Percentiles rank a stretch among this genome's conserved stretches.
These are phyloP conservation scores for Apamea anceps DNA, from an alignment of 2,888 invertebrate species.

Conservation along the genomic window DNA sequence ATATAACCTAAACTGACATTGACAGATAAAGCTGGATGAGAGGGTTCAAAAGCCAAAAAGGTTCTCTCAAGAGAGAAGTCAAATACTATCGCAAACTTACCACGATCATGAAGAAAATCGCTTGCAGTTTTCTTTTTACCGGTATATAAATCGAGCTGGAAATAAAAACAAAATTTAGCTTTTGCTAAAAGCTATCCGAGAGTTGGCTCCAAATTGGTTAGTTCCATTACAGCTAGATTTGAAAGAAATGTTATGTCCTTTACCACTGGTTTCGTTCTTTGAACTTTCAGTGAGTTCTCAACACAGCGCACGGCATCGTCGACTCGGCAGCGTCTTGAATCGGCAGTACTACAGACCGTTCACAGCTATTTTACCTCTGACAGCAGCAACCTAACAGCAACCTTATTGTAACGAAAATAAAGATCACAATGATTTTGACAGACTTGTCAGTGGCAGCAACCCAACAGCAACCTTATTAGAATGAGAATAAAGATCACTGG, in stretches of 20 bases:
- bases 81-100: conserved; percentile 18
- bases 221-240: conserved; percentile 80
- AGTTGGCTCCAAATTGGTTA: conserved; percentile 81
- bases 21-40: not conserved
- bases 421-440: not conserved
- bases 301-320: not conserved
- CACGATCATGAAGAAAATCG: conserved; percentile 28
- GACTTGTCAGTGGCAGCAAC: not conserved
- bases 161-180: conserved; percentile 75
- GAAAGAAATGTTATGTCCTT: conserved; percentile 73
- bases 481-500: not conserved
- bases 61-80: not conserved
- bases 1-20: conserved; percentile 3
- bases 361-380: not conserved
- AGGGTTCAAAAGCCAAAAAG: not conserved
- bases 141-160: conserved; percentile 46
- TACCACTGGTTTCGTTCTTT: conserved; percentile 64
- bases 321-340: not conserved
- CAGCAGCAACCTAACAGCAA: not conserved
- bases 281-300: conserved; percentile 19
- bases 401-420: not conserved
- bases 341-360: not conserved
- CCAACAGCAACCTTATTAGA: not conserved
- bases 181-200: conserved; percentile 76
- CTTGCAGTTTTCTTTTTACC: conserved; percentile 50